A percentile compares a stretch with the other conserved stretches of the same genome.
These are phyloP conservation scores for Rhagium mordax DNA, from an alignment of 2,888 invertebrate genomes.

Conservation along the genomic window DNA sequence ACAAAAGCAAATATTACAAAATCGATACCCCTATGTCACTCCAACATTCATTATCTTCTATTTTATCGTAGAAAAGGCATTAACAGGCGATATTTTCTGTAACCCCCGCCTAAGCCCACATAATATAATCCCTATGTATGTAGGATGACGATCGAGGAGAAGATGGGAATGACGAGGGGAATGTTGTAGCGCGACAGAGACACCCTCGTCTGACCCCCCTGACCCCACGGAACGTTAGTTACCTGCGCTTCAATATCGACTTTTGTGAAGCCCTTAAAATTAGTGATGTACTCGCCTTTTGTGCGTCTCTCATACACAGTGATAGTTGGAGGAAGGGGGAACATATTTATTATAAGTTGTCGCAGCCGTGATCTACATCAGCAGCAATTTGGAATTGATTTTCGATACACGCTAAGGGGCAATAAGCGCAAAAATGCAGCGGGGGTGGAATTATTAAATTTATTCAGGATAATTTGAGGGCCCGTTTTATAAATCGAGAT, in stretches of 20 bases:
- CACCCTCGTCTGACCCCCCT: not conserved
- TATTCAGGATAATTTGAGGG: too few relatives aligned
- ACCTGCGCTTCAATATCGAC: slow-evolving; percentile 17
- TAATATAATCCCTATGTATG: slow-evolving; percentile 2
- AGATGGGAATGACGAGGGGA: slow-evolving; percentile 5
- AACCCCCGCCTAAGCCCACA: not conserved
- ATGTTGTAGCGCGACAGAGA: slow-evolving; percentile 9
- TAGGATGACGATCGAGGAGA: slow-evolving; percentile 1
- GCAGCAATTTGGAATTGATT: too few relatives aligned
- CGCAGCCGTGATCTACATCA: too few relatives aligned
- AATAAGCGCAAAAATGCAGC: too few relatives aligned
- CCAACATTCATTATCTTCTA: slow-evolving; percentile 6
- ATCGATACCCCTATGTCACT: not conserved
- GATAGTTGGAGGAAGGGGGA: not conserved
- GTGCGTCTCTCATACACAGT: not conserved
- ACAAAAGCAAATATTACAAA: not conserved
- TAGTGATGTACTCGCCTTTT: not conserved
- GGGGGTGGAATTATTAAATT: too few relatives aligned
- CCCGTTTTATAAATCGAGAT: too few relatives aligned
- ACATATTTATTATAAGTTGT: not conserved
- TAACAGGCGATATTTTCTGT: slow-evolving; percentile 3
- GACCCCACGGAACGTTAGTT: not conserved
- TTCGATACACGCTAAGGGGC: too few relatives aligned
- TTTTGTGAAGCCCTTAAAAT: slow-evolving; percentile 12
- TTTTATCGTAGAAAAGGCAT: not conserved